A percentile compares a stretch with the other conserved stretches of the same genome.
phyloP scores from a whole-genome alignment of 2,797 vertebrate genomes.

The Zenarchopterus dispar region DNA sequence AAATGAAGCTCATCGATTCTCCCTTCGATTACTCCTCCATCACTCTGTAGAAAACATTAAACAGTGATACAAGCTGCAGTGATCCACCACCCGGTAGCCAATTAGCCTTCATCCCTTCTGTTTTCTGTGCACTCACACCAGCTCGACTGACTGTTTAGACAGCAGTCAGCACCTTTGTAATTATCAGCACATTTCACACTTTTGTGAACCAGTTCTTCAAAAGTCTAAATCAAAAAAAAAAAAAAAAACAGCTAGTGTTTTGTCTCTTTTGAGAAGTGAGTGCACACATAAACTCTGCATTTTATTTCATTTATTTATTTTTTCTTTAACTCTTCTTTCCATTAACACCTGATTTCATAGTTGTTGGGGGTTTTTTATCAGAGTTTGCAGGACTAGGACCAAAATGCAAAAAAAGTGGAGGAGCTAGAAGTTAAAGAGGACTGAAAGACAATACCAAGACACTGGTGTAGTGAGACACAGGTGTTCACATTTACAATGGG shows the following conservation, averaged over 20 bases:
- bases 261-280: background rate
- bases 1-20: conserved; percentile 8
- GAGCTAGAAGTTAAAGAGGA: too few species aligned
- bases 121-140: conserved; percentile 11
- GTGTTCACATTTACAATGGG: too few species aligned
- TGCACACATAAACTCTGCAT: too few species aligned
- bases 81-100: conserved; percentile 40
- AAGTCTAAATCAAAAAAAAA: background rate
- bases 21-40: conserved; percentile 21
- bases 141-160: conserved; percentile 14
- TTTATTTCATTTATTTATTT: too few species aligned
- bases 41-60: conserved; percentile 31
- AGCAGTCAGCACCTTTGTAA: conserved; percentile 6
- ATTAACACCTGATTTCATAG: too few species aligned
- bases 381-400: too few species aligned
- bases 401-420: too few species aligned
- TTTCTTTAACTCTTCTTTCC: too few species aligned
- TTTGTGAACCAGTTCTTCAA: background rate
- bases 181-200: conserved; percentile 16
- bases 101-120: conserved; percentile 13
- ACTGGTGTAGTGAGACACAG: too few species aligned
- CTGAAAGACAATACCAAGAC: too few species aligned
- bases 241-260: conserved; percentile 6
- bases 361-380: too few species aligned
- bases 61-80: conserved; percentile 15